phyloP scores from a whole-genome alignment of 2,888 invertebrate species.

The Ochlodes sylvanus region DNA sequence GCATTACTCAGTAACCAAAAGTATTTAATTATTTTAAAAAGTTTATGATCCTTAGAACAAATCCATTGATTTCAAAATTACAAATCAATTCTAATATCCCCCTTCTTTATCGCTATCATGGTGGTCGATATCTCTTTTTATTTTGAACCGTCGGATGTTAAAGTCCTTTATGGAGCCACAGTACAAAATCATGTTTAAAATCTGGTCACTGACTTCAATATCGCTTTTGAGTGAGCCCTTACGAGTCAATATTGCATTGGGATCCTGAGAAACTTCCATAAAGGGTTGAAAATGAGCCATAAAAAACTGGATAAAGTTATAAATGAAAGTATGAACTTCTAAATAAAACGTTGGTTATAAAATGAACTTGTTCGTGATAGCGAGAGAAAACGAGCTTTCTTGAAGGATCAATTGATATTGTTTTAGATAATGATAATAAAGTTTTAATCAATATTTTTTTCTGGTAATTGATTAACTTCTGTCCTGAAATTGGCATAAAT shows the following conservation, averaged over 20 bases:
- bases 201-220: constrained; percentile 8
- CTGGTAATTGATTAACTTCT: no score
- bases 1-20: no score
- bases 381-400: not conserved
- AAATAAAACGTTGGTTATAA: constrained; percentile 15
- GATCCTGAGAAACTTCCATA: constrained; percentile 4
- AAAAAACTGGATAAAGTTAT: constrained; percentile 29
- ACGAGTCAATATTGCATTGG: constrained; percentile 3
- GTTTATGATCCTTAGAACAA: no score
- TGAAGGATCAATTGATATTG: not conserved
- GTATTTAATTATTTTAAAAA: no score
- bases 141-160: not conserved
- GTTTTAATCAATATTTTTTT: no score
- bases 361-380: constrained; percentile 15
- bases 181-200: not conserved
- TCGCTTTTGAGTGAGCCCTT: not conserved
- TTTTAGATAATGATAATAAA: no score
- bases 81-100: no score
- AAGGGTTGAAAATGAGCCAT: constrained; percentile 18
- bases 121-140: no score
- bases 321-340: constrained; percentile 5
- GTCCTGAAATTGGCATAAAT: no score
- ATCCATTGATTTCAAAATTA: no score
- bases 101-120: no score
- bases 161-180: not conserved